These are phyloP conservation scores for Leptodactylus fuscus DNA, from an alignment of 2,113 vertebrate genomes.

Conservation along the genomic window DNA sequence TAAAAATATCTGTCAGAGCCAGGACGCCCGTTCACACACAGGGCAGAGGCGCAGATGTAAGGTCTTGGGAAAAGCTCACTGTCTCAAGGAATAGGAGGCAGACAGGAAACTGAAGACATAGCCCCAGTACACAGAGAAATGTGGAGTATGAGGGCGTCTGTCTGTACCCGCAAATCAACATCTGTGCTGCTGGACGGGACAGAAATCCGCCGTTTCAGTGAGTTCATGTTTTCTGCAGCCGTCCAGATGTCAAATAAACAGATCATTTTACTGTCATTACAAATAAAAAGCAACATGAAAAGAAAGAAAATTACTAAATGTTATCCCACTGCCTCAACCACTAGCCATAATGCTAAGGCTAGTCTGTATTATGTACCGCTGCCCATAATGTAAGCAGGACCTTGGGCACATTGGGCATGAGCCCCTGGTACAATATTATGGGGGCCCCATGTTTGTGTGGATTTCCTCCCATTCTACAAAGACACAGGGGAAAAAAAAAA, in stretches of 20 bases:
- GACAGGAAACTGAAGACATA: slow-evolving; percentile 23
- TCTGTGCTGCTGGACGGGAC: not conserved
- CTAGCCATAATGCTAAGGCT: too few relatives aligned
- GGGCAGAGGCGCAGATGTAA: slow-evolving; percentile 1
- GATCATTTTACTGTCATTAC: not conserved
- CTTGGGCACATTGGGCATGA: too few relatives aligned
- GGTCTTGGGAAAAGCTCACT: slow-evolving; percentile 41
- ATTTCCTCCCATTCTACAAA: too few relatives aligned
- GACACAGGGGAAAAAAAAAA: too few relatives aligned
- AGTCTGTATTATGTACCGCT: too few relatives aligned
- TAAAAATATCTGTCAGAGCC: slow-evolving; percentile 1
- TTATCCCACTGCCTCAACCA: too few relatives aligned
- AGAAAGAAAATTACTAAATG: too few relatives aligned
- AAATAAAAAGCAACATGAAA: not conserved
- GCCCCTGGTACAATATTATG: too few relatives aligned
- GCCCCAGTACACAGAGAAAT: too few relatives aligned
- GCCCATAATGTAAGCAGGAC: too few relatives aligned
- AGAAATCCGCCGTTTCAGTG: not conserved
- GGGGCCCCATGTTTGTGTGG: too few relatives aligned
- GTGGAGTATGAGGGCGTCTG: not conserved
- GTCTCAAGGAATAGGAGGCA: slow-evolving; percentile 24
- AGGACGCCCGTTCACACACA: slow-evolving; percentile 1
- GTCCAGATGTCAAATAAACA: slow-evolving; percentile 1
- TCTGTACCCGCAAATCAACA: too few relatives aligned
- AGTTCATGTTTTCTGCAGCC: not conserved